A percentile compares a stretch with the other conserved stretches of the same genome.
These are phyloP conservation scores for Stratiolaelaps scimitus DNA, from an alignment of 1,140 invertebrate genomes.

Conservation along the genomic window DNA sequence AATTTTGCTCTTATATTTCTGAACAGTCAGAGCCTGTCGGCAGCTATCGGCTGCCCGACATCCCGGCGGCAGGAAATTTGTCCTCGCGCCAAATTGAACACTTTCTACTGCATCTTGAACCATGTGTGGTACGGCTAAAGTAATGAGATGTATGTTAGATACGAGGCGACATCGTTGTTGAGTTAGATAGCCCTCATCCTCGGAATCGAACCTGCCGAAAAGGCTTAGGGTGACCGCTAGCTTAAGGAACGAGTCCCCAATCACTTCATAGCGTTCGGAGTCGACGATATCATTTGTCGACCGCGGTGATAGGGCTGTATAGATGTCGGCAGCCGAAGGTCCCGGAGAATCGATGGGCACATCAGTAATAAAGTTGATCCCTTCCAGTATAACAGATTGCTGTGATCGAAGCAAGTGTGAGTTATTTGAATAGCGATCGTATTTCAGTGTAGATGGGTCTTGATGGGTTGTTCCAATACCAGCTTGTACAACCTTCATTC, in stretches of 20 bases:
- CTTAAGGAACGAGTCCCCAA: conserved; percentile 81
- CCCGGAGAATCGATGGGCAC: background rate
- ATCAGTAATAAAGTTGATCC: conserved; percentile 8
- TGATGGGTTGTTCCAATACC: background rate
- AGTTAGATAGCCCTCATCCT: conserved; percentile 63
- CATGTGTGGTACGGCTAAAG: conserved; percentile 43
- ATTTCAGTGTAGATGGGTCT: no score
- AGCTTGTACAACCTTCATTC: background rate
- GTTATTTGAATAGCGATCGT: no score
- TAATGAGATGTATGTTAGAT: conserved; percentile 65
- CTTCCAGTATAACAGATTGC: background rate
- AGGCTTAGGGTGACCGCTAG: conserved; percentile 58
- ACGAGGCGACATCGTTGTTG: conserved; percentile 59
- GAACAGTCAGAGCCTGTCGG: conserved; percentile 39
- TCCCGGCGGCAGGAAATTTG: conserved; percentile 26
- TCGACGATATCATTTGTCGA: conserved; percentile 60
- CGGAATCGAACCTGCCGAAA: conserved; percentile 53
- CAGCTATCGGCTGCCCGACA: conserved; percentile 30
- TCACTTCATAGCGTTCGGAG: conserved; percentile 65
- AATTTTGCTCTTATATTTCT: conserved; percentile 50
- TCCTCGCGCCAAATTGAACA: background rate
- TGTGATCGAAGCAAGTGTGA: no score
- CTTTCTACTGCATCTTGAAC: conserved; percentile 40
- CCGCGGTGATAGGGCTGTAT: conserved; percentile 12
- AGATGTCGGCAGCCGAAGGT: conserved; percentile 17